These are phyloP conservation scores for Solen grandis DNA, from an alignment of 1,140 invertebrate genomes.

Conservation along the genomic window DNA sequence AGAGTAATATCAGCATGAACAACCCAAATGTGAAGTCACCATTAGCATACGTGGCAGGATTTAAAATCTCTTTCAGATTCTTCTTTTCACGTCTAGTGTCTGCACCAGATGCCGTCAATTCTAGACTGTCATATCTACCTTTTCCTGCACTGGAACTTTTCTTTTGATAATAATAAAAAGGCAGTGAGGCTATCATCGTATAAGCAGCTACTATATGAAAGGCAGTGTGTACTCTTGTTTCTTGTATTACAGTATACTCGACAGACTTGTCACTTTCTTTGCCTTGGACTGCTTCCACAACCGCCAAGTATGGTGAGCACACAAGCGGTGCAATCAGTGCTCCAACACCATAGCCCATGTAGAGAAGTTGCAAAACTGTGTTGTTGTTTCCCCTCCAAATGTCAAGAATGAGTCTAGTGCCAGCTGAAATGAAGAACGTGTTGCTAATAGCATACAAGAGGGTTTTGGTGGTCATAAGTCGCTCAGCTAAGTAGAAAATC, in stretches of 20 bases:
- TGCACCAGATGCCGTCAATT: neutral
- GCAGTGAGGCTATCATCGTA: constrained; percentile 15
- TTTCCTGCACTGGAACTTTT: neutral
- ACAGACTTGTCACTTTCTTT: neutral
- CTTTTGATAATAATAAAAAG: constrained; percentile 38
- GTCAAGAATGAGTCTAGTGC: constrained; percentile 20
- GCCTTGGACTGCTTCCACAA: neutral
- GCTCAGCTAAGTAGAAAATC: no score
- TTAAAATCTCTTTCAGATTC: constrained; percentile 32
- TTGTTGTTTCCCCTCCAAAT: constrained; percentile 41
- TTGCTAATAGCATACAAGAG: neutral
- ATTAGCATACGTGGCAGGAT: constrained; percentile 47
- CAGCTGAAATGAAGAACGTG: constrained; percentile 19
- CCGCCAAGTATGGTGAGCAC: constrained; percentile 37
- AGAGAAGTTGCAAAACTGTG: constrained; percentile 18
- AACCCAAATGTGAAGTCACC: constrained; percentile 40
- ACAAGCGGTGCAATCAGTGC: constrained; percentile 29
- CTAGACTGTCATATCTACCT: neutral
- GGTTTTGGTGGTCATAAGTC: no score
- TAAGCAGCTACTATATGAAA: constrained; percentile 24
- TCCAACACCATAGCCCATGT: constrained; percentile 49
- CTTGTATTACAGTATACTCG: constrained; percentile 24
- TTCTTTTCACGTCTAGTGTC: neutral
- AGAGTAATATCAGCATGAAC: constrained; percentile 7
- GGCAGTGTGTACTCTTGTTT: constrained; percentile 26